Percentiles rank a stretch among this genome's conserved stretches.
Evolutionary conservation across 2,797 vertebrate species (phyloP).

Genomic region (Amniataba percoides): DNA sequence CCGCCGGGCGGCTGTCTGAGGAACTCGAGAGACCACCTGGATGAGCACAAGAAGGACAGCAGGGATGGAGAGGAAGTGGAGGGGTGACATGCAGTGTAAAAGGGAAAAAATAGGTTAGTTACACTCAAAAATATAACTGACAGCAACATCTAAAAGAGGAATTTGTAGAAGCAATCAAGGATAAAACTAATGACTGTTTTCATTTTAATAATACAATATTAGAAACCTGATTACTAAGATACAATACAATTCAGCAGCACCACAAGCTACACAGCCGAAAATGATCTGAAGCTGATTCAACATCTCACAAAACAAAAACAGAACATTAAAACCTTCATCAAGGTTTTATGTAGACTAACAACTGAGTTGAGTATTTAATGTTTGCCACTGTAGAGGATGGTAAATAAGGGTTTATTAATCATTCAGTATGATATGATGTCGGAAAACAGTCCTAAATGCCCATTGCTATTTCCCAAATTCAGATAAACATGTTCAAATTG

Average conservation of each 20-base stretch:
- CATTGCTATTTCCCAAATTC: neutral
- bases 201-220: neutral
- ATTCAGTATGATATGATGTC: neutral
- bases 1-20: constrained; percentile 83
- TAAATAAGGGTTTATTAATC: neutral
- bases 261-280: neutral
- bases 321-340: too few species aligned
- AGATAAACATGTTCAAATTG: neutral
- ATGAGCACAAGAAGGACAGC: neutral
- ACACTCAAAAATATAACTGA: neutral
- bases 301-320: too few species aligned
- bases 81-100: neutral
- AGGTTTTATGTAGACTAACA: too few species aligned
- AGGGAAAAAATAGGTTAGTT: neutral
- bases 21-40: constrained; percentile 80
- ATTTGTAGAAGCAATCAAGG: neutral
- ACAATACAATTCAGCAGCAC: neutral
- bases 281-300: too few species aligned
- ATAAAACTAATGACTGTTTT: neutral
- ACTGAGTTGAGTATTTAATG: neutral
- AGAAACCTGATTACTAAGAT: neutral
- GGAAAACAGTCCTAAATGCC: neutral
- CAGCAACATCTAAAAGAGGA: neutral
- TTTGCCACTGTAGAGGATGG: neutral
- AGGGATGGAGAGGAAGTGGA: neutral